Evolutionary conservation across 2,797 vertebrate species (phyloP).

Genomic region (Ctenochaetus hawaiiensis): DNA sequence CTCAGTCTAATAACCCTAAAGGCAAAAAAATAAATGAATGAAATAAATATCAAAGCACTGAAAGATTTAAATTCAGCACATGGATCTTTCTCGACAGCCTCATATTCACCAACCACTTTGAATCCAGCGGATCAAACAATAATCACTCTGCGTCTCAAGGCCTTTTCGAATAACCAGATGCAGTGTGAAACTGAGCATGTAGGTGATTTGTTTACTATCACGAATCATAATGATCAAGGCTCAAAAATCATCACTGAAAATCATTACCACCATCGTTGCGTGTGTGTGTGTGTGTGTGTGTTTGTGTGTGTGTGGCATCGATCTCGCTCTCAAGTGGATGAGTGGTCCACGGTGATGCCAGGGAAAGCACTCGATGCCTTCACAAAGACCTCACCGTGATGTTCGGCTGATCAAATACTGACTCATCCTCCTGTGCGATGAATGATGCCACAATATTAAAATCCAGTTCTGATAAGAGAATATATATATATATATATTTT

Average conservation of each 20-base stretch:
- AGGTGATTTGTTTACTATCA: constrained; percentile 57
- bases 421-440: constrained; percentile 51
- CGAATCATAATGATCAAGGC: constrained; percentile 53
- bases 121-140: constrained; percentile 26
- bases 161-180: constrained; percentile 18
- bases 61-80: constrained; percentile 8
- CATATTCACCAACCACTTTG: background rate
- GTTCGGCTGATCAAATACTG: constrained; percentile 35
- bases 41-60: background rate
- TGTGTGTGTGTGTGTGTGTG: background rate
- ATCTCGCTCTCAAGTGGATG: constrained; percentile 63
- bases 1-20: background rate
- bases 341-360: constrained; percentile 56
- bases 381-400: constrained; percentile 53
- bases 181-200: constrained; percentile 36
- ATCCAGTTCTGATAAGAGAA: constrained; percentile 53
- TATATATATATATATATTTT: constrained; percentile 6
- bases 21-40: background rate
- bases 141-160: constrained; percentile 33
- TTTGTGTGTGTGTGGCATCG: constrained; percentile 19
- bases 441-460: constrained; percentile 56
- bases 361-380: constrained; percentile 40
- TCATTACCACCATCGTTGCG: constrained; percentile 59
- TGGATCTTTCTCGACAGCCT: background rate
- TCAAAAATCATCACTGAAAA: constrained; percentile 58